These are phyloP conservation scores for Philereme vetulata DNA, from an alignment of 2,888 invertebrate genomes.

Conservation along the genomic window DNA sequence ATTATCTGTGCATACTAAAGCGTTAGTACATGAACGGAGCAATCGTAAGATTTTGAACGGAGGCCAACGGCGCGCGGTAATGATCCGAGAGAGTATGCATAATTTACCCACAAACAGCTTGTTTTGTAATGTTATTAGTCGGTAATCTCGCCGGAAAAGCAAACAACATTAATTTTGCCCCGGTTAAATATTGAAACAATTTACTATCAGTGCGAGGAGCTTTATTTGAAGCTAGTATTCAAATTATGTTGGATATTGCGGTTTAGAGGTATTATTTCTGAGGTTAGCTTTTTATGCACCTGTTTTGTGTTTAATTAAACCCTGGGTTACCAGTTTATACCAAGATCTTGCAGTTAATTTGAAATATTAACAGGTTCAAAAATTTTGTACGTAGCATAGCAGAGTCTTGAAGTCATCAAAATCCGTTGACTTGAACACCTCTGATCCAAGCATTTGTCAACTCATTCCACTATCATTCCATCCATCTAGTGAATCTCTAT, in stretches of 20 bases:
- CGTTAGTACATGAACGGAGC: conserved; percentile 50
- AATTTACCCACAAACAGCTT: conserved; percentile 81
- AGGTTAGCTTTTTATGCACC: background rate
- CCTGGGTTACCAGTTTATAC: too few species aligned
- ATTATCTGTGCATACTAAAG: conserved; percentile 46
- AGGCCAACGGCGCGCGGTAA: conserved; percentile 73
- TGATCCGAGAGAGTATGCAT: conserved; percentile 83
- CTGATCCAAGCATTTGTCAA: too few species aligned
- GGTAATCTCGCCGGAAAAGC: conserved; percentile 80
- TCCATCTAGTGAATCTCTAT: background rate
- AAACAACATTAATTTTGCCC: conserved; percentile 75
- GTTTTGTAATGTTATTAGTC: conserved; percentile 83
- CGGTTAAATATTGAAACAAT: conserved; percentile 80
- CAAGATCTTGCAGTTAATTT: too few species aligned
- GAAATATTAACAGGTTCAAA: too few species aligned
- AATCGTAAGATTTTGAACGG: conserved; percentile 68
- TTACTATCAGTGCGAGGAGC: conserved; percentile 65
- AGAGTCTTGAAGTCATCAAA: too few species aligned
- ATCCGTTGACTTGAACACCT: too few species aligned
- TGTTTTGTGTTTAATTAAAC: too few species aligned
- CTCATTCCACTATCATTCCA: background rate
- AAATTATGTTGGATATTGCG: conserved; percentile 22
- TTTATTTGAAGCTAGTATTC: conserved; percentile 29
- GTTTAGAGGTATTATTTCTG: conserved; percentile 6
- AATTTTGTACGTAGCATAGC: too few species aligned